Base-by-base conservation (phyloP, 2,888 invertebrate species). In the Aricia artaxerxes region DNA sequence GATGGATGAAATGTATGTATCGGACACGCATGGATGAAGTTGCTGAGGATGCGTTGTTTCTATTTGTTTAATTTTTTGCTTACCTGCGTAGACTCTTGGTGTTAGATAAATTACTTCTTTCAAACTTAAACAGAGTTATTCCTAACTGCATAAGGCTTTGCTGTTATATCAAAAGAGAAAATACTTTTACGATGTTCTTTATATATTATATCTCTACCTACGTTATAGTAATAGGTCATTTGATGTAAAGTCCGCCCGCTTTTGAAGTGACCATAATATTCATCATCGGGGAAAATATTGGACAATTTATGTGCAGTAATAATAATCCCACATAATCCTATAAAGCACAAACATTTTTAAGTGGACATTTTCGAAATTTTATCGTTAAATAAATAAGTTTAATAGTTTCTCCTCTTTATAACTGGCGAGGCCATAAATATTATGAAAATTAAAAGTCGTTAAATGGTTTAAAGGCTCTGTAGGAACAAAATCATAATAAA, bases 381-480 rank as follows among this genome's bases (percentile, higher is more conserved):
- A 75, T 75, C 44, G 75, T 75, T 49, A 44, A 75, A 75, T 75
- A 49, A 49, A 75, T 75, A 75, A 49, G 24, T 75, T 75, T 75
- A 49, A 75, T 75, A 75, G 75, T 75, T 75, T 49, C 44, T 13
- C 49, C 75, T 75, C 69, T 69, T 69, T 69, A 69, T 69, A 69
- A 49, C 75, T 44, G 75, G 44, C 44, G 40, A 75, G 44, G 75
- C 75, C 9, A 49, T 75, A 75, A 75, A 75, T 75, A 75, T 75
- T 44, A 75, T 38, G 49, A 75, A 49, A 75, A 75, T 75, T 75
- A 49, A 49, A 44, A 24, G 44, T 75, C 75, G 75, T 75, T 75
- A 75, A 75, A 75, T 49, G 24, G 49, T 75, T 75, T 75, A 75
- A 75, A 75, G 75, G 75, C 44, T 75, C 24, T 75, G 75, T 75